phyloP scores from a whole-genome alignment of 2,113 vertebrate species.

The Oostethus manadensis region DNA sequence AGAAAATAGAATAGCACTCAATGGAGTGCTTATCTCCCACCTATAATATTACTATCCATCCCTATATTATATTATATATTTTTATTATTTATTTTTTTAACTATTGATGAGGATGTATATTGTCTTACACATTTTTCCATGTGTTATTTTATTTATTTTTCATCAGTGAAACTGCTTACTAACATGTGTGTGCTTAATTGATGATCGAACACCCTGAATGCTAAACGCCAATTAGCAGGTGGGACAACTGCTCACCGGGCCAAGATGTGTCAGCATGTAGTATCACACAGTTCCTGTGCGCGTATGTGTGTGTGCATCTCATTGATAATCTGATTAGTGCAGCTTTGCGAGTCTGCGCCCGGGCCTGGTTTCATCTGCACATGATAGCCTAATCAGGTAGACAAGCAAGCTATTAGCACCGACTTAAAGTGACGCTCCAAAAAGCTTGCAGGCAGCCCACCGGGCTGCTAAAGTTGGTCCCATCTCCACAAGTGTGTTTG shows the following conservation, averaged over 20 bases:
- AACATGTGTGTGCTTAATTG: conserved; percentile 10
- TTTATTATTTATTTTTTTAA: too few relatives aligned
- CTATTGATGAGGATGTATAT: too few relatives aligned
- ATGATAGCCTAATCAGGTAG: conserved; percentile 51
- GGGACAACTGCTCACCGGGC: neutral
- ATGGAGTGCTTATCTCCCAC: too few relatives aligned
- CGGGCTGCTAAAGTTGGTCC: neutral
- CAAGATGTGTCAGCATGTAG: neutral
- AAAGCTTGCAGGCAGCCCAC: conserved; percentile 21
- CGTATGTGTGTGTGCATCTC: conserved; percentile 30
- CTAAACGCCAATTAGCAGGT: neutral
- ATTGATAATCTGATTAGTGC: conserved; percentile 64
- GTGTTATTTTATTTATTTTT: too few relatives aligned
- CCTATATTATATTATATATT: too few relatives aligned
- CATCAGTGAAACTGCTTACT: too few relatives aligned
- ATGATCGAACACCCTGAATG: neutral
- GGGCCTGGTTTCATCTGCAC: conserved; percentile 59
- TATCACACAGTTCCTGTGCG: conserved; percentile 9
- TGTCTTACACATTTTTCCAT: too few relatives aligned
- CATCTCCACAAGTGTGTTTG: too few relatives aligned
- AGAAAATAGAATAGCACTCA: too few relatives aligned
- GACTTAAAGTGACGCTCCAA: conserved; percentile 35
- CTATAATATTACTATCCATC: too few relatives aligned
- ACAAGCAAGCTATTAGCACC: conserved; percentile 38
- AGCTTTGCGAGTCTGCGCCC: conserved; percentile 61